Evolutionary conservation across 2,888 invertebrate species (phyloP).

Genomic region (Chaitophorus viminalis): DNA sequence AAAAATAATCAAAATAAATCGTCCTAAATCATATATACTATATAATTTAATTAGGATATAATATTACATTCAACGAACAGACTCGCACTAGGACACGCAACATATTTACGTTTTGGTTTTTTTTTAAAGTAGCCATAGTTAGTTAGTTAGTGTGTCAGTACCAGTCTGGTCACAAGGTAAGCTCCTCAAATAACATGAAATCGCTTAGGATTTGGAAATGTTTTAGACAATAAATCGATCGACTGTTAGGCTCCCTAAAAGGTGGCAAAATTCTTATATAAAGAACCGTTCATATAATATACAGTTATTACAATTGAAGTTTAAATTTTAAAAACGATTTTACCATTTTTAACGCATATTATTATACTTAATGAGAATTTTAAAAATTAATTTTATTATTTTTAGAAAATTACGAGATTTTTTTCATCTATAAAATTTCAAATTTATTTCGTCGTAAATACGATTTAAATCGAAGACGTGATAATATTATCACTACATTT

Average conservation of each 20-base stretch:
- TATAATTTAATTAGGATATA: background rate
- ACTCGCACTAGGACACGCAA: background rate
- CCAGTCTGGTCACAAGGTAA: conserved; percentile 3
- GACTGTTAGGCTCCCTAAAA: background rate
- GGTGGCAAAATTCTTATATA: background rate
- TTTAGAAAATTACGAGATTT: no score
- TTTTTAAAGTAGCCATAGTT: background rate
- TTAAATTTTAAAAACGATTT: no score
- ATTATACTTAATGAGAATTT: no score
- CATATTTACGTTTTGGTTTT: background rate
- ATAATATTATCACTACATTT: no score
- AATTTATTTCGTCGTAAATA: no score
- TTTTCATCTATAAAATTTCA: no score
- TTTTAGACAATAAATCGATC: background rate
- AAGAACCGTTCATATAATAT: no score
- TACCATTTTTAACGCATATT: no score
- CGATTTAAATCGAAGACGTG: no score
- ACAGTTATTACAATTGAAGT: no score
- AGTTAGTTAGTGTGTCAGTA: conserved; percentile 8
- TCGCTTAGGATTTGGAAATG: no score
- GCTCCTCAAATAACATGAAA: background rate
- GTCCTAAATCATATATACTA: background rate
- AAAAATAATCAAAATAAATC: background rate
- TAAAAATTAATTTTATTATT: no score
- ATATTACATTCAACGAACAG: conserved; percentile 6